Evolutionary conservation across 2,113 vertebrate genomes (phyloP), one percentile per base, ranked within the genome.

Genomic region (Microcebus jonahi): DNA sequence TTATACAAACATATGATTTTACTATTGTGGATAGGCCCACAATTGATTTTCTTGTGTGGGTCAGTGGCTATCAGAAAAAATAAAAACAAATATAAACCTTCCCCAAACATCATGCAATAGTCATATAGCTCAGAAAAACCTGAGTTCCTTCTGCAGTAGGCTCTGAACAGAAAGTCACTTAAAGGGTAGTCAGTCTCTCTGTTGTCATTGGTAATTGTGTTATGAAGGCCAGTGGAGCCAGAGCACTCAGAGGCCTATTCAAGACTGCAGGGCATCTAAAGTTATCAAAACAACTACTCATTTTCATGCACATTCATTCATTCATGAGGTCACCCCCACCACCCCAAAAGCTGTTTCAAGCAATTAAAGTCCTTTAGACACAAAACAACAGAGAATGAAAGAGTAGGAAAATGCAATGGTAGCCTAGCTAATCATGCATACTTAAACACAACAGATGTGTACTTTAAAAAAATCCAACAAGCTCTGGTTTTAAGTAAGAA

Each of bases 71-170:
- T 75, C 23, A 48, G 48, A 39, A 71, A 92, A 94, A 95, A 95
- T 23, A 71, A 89, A 93, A 57, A 48, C 65, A 83, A 88, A 89
- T 57, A 76, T 20, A 61, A 94, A 59, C 27, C 61, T 80, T 86
- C 53, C 48, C 61, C 65, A 61, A 88, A 86, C 12, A 70, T 29
- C 68, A 89, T 21, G 65, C 90, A 68, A n/a, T 13, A 77, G 34
- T 39, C 88, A 39, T 36, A 34, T 45, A n/a, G 90, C 29, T 80
- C 34, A 82, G 94, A 0, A 90, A 94, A 94, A 91, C 85, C 53
- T 10, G 11, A 97, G 97, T 95, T 98, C 97, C 97, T 97, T 94
- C 92, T 95, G 96, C 70, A 98, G 98, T 29, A 55, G 82, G 57
- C 65, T 57, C 48, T 20, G 67, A 21, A 27, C 29, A 94, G 80